Conservation (phyloP, 2,113 vertebrate species). For the Podarcis cretensis region DNA sequence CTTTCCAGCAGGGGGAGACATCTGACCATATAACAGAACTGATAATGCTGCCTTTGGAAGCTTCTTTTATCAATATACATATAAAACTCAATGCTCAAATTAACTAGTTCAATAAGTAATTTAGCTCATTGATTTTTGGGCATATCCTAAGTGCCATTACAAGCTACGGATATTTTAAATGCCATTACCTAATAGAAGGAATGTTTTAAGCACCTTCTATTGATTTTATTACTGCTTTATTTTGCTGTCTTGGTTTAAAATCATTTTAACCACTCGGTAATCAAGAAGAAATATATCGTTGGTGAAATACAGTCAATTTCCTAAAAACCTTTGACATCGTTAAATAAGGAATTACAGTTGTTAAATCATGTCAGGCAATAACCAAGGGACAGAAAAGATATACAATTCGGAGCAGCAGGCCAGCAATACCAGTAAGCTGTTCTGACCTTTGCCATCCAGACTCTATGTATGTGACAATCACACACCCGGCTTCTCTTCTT, state of each 20-base stretch:
- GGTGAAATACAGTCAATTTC: slow-evolving; percentile 86
- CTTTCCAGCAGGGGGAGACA: slow-evolving; percentile 79
- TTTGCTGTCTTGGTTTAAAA: slow-evolving; percentile 89
- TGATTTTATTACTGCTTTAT: slow-evolving; percentile 90
- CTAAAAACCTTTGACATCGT: slow-evolving; percentile 87
- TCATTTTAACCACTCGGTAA: slow-evolving; percentile 87
- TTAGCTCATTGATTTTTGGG: slow-evolving; percentile 87
- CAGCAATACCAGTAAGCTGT: slow-evolving; percentile 63
- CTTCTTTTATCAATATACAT: slow-evolving; percentile 83
- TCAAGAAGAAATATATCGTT: slow-evolving; percentile 86
- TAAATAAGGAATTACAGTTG: slow-evolving; percentile 84
- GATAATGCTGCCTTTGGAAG: slow-evolving; percentile 46
- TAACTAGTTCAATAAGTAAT: slow-evolving; percentile 90
- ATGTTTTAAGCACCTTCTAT: slow-evolving; percentile 89
- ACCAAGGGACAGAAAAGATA: slow-evolving; percentile 71
- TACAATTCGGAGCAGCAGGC: slow-evolving; percentile 71
- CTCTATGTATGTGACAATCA: slow-evolving; percentile 47
- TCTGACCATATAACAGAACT: slow-evolving; percentile 61
- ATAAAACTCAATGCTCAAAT: slow-evolving; percentile 87
- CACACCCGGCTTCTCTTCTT: slow-evolving; percentile 40
- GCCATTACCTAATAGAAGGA: slow-evolving; percentile 88
- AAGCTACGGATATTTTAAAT: slow-evolving; percentile 89
- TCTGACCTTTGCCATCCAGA: slow-evolving; percentile 63
- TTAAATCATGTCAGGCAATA: slow-evolving; percentile 82
- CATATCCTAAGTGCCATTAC: slow-evolving; percentile 88